Evolutionary conservation across 1,140 invertebrate species (phyloP), one percentile per base, ranked within the genome.

Genomic region (Notospermus geniculatus): DNA sequence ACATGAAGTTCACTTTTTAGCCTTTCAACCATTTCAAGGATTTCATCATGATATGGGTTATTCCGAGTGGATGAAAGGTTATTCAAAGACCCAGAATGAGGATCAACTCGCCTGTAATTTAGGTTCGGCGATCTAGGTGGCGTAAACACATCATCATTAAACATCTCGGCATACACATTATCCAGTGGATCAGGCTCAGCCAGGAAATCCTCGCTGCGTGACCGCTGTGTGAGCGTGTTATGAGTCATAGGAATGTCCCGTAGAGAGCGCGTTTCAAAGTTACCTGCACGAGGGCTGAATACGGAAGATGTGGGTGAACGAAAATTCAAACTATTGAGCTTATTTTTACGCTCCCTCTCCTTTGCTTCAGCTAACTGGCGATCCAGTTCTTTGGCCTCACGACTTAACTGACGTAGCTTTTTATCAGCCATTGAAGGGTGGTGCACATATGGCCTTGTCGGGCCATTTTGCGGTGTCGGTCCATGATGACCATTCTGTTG

Each of bases 21-120:
- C n/a, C 25, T 50, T 27, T 50, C 46, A 4, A 50, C 46, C 19
- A 27, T 7, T 19, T 23, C n/a, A 5, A 27, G 9, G 19, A 50
- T 9, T 9, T 50, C 46, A n/a, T 50, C 46, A 27, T 50, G n/a
- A 50, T 50, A 7, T 50, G n/a, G 46, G 19, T 9, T 50, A 50
- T n/a, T n/a, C 46, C 15, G 32, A n/a, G n/a, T n/a, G 4, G n/a
- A 7, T n/a, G 46, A 27, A 4, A 50, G n/a, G 19, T 19, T 50
- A 50, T 50, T 50, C 5, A 5, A 50, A 19, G 46, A 27, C 9
- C 25, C 19, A 50, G 25, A 50, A n/a, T n/a, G n/a, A n/a, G n/a
- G 25, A n/a, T 19, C n/a, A 7, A 19, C 25, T 4, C 19, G n/a
- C 9, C n/a, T 5, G n/a, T 19, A 50, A 7, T 50, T 5, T 7